phyloP scores from a whole-genome alignment of 2,797 vertebrate genomes.

The Philypnodon macrostomus region DNA sequence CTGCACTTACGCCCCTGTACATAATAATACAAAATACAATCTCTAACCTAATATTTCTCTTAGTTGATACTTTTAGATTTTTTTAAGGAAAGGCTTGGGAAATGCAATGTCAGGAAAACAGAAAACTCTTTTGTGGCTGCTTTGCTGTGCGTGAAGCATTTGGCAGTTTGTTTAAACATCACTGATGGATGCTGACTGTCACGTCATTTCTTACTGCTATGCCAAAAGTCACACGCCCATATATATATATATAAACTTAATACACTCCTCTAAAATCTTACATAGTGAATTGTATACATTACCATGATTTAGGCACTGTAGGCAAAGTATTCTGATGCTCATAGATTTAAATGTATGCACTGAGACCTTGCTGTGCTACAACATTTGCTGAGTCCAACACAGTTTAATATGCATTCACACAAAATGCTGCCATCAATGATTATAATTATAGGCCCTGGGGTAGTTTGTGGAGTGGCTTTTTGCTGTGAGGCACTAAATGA shows the following conservation, averaged over 20 bases:
- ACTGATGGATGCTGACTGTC: background rate
- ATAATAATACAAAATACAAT: no score
- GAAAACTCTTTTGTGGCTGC: background rate
- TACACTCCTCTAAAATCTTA: no score
- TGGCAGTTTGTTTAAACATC: background rate
- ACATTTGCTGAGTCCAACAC: constrained; percentile 26
- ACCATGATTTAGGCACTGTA: background rate
- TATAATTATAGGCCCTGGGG: no score
- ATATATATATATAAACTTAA: no score
- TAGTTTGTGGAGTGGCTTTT: background rate
- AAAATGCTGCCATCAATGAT: constrained; percentile 29
- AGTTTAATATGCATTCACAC: constrained; percentile 16
- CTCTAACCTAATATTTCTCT: no score
- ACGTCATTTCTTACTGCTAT: constrained; percentile 19
- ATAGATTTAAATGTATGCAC: constrained; percentile 19
- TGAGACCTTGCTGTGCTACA: background rate
- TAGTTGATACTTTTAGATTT: no score
- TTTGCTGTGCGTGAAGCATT: constrained; percentile 11
- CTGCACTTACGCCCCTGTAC: no score
- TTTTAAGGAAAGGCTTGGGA: background rate
- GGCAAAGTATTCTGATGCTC: background rate
- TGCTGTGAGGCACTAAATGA: background rate
- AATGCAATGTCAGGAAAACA: background rate
- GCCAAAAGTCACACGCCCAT: constrained; percentile 27
- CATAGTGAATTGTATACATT: no score